phyloP scores from a whole-genome alignment of 1,140 invertebrate genomes.

The Panagrolaimus sp. region DNA sequence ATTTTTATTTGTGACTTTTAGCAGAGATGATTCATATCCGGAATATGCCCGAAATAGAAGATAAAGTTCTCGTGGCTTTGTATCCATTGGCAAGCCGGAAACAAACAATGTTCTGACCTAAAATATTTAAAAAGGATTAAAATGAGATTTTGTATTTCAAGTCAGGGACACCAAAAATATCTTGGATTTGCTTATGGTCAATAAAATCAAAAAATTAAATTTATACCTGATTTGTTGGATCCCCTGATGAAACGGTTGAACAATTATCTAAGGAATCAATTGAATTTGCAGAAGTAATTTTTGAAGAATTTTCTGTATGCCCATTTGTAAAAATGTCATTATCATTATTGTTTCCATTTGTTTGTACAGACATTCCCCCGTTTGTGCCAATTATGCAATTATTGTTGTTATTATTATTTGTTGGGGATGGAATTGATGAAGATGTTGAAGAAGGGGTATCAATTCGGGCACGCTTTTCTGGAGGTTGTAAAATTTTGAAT shows the following conservation, averaged over 20 bases:
- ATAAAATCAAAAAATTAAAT: background rate
- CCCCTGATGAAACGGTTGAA: background rate
- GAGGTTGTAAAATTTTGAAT: background rate
- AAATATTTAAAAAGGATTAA: conserved; percentile 60
- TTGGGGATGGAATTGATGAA: background rate
- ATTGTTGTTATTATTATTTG: background rate
- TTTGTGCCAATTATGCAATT: background rate
- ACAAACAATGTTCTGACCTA: conserved; percentile 99
- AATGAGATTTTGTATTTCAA: background rate
- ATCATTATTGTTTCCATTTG: background rate
- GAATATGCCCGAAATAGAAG: conserved; percentile 97
- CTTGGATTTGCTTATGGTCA: background rate
- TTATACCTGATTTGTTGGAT: conserved; percentile 7
- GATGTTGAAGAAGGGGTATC: conserved; percentile 5
- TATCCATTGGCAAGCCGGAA: conserved; percentile 97
- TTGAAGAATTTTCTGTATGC: background rate
- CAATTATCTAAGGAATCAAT: conserved; percentile 11
- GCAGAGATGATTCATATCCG: conserved; percentile 95
- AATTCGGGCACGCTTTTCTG: background rate
- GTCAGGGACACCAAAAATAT: too few relatives aligned
- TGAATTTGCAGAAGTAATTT: background rate
- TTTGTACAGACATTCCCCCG: background rate
- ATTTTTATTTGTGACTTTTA: conserved; percentile 99
- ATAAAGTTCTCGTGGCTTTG: conserved; percentile 95
- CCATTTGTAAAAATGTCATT: background rate